phyloP scores from a whole-genome alignment of 1,140 invertebrate genomes.

The Sarcophaga bullata region DNA sequence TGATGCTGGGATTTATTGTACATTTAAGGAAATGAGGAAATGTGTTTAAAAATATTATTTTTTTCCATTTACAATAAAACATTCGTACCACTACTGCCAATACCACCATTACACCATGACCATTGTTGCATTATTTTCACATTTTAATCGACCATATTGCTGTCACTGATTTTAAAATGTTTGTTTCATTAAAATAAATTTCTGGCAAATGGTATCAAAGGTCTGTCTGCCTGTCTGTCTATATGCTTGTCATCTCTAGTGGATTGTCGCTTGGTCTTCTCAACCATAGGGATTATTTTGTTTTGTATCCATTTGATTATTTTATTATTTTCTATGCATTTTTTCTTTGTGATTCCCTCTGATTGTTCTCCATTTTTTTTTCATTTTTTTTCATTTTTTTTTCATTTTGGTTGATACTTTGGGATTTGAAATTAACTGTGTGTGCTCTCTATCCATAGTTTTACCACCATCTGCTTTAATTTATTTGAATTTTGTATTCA shows the following conservation, averaged over 20 bases:
- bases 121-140: too few species aligned
- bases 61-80: too few species aligned
- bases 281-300: neutral
- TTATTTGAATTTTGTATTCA: slow-evolving; percentile 19
- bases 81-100: too few species aligned
- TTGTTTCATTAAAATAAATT: slow-evolving; percentile 25
- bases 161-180: neutral
- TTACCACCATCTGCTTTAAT: neutral
- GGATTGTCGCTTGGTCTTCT: too few species aligned
- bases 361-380: neutral
- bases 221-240: neutral
- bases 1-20: too few species aligned
- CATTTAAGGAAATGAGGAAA: too few species aligned
- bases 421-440: neutral
- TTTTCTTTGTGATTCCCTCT: neutral
- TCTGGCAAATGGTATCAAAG: neutral
- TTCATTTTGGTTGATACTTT: neutral
- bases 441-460: neutral
- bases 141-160: neutral
- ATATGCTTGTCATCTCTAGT: too few species aligned
- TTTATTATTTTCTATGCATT: neutral
- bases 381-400: neutral
- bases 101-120: too few species aligned
- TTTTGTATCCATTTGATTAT: neutral
- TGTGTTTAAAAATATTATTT: too few species aligned